Percentiles rank a stretch among this genome's conserved stretches.
Conservation (phyloP, 2,113 vertebrate genomes). For the Thamnophis sirtalis region DNA sequence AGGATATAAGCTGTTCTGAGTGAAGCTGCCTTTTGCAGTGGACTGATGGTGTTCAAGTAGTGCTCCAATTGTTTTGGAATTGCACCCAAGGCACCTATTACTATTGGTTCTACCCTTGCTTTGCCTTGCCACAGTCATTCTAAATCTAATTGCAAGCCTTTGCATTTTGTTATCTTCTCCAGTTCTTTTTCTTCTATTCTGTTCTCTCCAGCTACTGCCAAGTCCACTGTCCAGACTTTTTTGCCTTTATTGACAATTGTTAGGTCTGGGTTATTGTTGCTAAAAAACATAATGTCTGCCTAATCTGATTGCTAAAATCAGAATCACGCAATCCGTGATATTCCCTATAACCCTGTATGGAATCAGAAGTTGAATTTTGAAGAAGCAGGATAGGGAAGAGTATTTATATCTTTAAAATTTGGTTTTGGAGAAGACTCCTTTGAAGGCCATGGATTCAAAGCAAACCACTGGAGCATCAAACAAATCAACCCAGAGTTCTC, state of each 20-base stretch:
- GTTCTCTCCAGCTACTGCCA: not conserved
- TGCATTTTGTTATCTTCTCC: not conserved
- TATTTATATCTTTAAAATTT: not conserved
- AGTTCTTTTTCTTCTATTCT: not conserved
- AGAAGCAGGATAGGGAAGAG: not conserved
- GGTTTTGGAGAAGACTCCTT: not conserved
- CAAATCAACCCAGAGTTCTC: not conserved
- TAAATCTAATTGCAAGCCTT: not conserved
- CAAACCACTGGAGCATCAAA: not conserved
- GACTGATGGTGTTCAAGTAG: not conserved
- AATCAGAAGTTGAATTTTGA: not conserved
- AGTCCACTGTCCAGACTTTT: not conserved
- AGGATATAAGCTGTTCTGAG: not conserved
- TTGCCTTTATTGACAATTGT: not conserved
- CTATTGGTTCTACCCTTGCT: not conserved
- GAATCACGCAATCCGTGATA: not conserved
- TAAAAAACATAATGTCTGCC: not conserved
- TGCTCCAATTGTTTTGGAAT: not conserved
- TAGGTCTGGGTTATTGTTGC: not conserved
- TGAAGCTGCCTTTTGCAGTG: not conserved
- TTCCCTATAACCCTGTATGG: not conserved
- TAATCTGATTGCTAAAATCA: not conserved
- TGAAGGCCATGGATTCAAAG: not conserved
- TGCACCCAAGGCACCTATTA: not conserved
- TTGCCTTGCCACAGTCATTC: not conserved